Conservation (phyloP, 2,113 vertebrate species). For the Gymnogyps californianus region DNA sequence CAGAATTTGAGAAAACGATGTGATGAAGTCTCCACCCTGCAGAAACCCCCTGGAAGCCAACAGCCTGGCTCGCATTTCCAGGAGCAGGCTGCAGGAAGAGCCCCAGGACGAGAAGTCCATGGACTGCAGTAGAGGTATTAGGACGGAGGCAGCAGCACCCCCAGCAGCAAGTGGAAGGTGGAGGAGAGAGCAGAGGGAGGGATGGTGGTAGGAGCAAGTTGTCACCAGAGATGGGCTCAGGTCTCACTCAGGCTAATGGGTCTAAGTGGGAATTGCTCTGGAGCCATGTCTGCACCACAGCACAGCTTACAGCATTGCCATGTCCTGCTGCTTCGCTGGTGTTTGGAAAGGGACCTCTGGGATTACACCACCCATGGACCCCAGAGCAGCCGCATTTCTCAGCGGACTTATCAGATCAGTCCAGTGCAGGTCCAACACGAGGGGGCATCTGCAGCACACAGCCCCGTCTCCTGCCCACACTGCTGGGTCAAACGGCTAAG, state of each 20-base stretch:
- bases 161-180: neutral
- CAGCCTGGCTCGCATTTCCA: neutral
- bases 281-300: neutral
- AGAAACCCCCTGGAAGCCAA: neutral
- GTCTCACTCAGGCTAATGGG: neutral
- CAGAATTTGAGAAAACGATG: rapidly evolving
- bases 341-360: neutral
- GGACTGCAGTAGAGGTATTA: neutral
- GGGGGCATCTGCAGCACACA: neutral
- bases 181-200: neutral
- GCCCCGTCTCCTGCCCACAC: neutral
- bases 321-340: neutral
- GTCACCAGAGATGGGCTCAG: neutral
- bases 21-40: neutral
- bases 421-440: neutral
- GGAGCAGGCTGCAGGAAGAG: neutral
- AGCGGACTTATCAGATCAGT: neutral
- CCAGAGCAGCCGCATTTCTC: neutral
- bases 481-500: neutral
- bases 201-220: neutral
- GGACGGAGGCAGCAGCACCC: neutral
- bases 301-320: neutral
- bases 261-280: neutral
- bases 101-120: neutral
- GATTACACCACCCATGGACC: neutral